Evolutionary conservation across 2,888 invertebrate genomes (phyloP).

Genomic region (Dryobota labecula): DNA sequence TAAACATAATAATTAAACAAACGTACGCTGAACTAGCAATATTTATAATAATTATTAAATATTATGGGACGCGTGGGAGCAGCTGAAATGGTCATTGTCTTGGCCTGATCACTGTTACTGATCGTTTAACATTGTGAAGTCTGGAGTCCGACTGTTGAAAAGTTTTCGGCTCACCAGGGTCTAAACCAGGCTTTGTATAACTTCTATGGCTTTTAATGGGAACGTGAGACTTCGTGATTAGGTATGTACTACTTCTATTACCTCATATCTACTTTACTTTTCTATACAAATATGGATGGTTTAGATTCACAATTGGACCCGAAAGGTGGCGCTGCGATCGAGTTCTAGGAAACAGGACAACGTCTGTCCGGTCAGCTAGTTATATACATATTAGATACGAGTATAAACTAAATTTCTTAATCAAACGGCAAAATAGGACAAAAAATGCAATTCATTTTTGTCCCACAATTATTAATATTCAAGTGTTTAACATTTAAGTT

Average conservation of each 20-base stretch:
- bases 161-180: neutral
- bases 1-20: slow-evolving; percentile 8
- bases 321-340: too few relatives aligned
- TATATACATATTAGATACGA: too few relatives aligned
- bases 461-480: slow-evolving; percentile 11
- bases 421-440: neutral
- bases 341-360: too few relatives aligned
- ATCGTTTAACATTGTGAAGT: neutral
- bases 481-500: slow-evolving; percentile 4
- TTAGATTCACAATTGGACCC: too few relatives aligned
- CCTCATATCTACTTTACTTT: too few relatives aligned
- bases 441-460: neutral
- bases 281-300: too few relatives aligned
- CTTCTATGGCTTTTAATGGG: neutral
- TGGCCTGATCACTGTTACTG: neutral
- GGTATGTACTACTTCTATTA: too few relatives aligned
- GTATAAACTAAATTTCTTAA: neutral
- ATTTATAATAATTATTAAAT: slow-evolving; percentile 38
- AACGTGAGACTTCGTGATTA: neutral
- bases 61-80: slow-evolving; percentile 32
- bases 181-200: too few relatives aligned
- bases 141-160: neutral
- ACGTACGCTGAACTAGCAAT: slow-evolving; percentile 5
- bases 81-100: slow-evolving; percentile 4
- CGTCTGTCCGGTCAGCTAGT: too few relatives aligned